These are phyloP conservation scores for Catharus minimus DNA, from an alignment of 2,113 vertebrate species.

Conservation along the genomic window DNA sequence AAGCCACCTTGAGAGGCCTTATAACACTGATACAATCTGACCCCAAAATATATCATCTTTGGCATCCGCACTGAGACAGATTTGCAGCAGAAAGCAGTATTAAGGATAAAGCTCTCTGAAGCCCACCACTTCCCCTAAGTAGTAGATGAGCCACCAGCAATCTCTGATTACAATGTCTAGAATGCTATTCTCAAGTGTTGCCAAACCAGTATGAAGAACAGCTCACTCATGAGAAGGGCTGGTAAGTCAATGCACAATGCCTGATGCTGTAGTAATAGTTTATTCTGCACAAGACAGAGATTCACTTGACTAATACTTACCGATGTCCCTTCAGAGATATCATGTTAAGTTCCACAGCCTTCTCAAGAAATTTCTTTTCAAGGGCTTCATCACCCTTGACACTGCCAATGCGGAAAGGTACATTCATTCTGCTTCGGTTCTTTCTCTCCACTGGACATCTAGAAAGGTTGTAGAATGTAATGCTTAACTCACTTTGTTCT, in stretches of 20 bases:
- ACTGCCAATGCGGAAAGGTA: constrained; percentile 87
- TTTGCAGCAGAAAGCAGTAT: background rate
- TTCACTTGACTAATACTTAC: constrained; percentile 43
- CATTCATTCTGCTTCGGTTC: constrained; percentile 90
- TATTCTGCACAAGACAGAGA: background rate
- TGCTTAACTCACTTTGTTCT: background rate
- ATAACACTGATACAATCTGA: background rate
- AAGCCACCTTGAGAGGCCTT: background rate
- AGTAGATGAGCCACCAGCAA: background rate
- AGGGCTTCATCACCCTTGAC: constrained; percentile 82
- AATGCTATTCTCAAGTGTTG: background rate
- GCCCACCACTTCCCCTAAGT: background rate
- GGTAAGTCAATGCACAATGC: background rate
- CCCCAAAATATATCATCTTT: background rate
- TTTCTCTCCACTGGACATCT: constrained; percentile 84
- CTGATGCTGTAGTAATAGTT: background rate
- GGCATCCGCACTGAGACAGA: background rate
- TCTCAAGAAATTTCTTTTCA: constrained; percentile 89
- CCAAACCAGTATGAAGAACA: background rate
- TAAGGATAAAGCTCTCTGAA: background rate
- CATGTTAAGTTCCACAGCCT: constrained; percentile 88
- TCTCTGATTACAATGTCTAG: background rate
- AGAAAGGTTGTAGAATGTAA: constrained; percentile 19
- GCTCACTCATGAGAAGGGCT: background rate
- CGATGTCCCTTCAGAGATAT: constrained; percentile 94